Evolutionary conservation across 2,888 invertebrate species (phyloP).

Genomic region (Amphipoea oculea): DNA sequence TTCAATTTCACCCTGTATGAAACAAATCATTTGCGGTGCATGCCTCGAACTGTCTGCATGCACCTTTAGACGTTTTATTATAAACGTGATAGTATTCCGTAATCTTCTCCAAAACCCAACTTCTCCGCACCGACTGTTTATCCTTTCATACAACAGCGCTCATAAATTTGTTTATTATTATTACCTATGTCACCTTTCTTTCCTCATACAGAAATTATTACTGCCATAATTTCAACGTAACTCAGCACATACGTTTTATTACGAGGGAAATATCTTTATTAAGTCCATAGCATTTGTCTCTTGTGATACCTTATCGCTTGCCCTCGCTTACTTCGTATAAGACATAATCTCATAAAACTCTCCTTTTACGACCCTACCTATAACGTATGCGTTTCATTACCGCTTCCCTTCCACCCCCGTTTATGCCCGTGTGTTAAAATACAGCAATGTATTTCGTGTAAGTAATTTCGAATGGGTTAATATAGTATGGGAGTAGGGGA

Average conservation of each 20-base stretch:
- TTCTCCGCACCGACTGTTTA: constrained; percentile 24
- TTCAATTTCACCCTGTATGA: too few relatives aligned
- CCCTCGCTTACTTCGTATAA: constrained; percentile 60
- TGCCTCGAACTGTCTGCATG: too few relatives aligned
- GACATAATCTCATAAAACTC: constrained; percentile 69
- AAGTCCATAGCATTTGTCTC: constrained; percentile 81
- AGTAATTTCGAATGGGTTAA: constrained; percentile 58
- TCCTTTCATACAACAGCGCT: constrained; percentile 29
- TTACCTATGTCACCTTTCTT: constrained; percentile 68
- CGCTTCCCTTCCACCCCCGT: constrained; percentile 40
- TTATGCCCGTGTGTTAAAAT: constrained; percentile 48
- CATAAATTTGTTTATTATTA: constrained; percentile 70
- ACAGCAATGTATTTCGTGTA: constrained; percentile 58
- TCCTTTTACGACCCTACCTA: constrained; percentile 64
- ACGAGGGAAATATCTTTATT: constrained; percentile 78
- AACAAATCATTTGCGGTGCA: too few relatives aligned
- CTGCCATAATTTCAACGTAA: constrained; percentile 78
- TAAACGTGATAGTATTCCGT: background rate
- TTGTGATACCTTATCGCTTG: constrained; percentile 71
- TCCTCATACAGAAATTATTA: constrained; percentile 76
- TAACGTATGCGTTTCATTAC: constrained; percentile 67
- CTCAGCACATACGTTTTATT: constrained; percentile 80
- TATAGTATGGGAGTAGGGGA: constrained; percentile 40
- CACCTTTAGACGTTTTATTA: background rate
- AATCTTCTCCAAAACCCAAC: background rate